Percentiles rank a stretch among this genome's conserved stretches.
Evolutionary conservation across 2,888 invertebrate species (phyloP).

Genomic region (Diplazon laetatorius): DNA sequence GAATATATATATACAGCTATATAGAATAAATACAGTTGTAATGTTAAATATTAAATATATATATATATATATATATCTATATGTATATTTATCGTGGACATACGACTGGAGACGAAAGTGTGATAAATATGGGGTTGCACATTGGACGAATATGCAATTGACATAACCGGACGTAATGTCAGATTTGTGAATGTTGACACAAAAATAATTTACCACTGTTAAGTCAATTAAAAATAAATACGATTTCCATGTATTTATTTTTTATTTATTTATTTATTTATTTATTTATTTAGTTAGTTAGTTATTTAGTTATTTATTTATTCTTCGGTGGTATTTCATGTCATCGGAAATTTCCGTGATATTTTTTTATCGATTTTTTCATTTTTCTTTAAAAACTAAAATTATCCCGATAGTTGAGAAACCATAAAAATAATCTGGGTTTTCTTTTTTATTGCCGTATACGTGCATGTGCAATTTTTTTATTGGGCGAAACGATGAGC

Average conservation of each 20-base stretch:
- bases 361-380: too few species aligned
- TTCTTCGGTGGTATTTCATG: too few species aligned
- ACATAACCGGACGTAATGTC: slow-evolving; percentile 43
- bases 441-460: background rate
- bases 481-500: background rate
- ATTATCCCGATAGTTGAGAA: too few species aligned
- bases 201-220: background rate
- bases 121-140: background rate
- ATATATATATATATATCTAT: too few species aligned
- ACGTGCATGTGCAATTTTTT: background rate
- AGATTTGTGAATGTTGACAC: background rate
- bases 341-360: too few species aligned
- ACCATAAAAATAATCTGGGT: too few species aligned
- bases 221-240: background rate
- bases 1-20: background rate
- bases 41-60: background rate
- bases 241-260: background rate
- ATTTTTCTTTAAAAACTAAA: too few species aligned
- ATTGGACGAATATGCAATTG: slow-evolving; percentile 41
- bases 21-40: background rate
- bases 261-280: background rate
- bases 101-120: background rate
- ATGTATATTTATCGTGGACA: too few species aligned
- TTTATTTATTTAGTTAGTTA: too few species aligned
- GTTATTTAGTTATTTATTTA: background rate